A percentile compares a stretch with the other conserved stretches of the same genome.
These are phyloP conservation scores for Synchiropus splendidus DNA, from an alignment of 2,113 vertebrate genomes.

Conservation along the genomic window DNA sequence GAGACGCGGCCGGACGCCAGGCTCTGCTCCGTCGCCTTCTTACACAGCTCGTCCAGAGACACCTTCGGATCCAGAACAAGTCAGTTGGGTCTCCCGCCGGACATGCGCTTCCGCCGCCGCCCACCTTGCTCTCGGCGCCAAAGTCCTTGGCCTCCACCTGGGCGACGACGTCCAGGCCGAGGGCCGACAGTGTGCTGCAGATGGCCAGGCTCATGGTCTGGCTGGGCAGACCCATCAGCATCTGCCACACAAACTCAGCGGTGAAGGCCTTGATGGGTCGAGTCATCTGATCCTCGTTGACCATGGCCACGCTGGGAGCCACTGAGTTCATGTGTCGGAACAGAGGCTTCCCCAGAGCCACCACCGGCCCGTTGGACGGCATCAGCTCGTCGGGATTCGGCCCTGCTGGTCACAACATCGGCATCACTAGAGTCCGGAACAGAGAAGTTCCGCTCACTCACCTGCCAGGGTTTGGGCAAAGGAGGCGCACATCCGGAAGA, in stretches of 20 bases:
- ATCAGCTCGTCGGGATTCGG: conserved; percentile 71
- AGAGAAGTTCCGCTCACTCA: conserved; percentile 48
- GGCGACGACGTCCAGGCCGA: conserved; percentile 85
- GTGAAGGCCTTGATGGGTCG: conserved; percentile 95
- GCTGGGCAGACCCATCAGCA: conserved; percentile 92
- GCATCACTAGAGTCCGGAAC: too few relatives aligned
- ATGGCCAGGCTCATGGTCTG: conserved; percentile 85
- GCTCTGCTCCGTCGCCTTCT: conserved; percentile 89
- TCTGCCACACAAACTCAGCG: conserved; percentile 90
- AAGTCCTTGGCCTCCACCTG: conserved; percentile 97
- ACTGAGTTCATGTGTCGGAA: conserved; percentile 69
- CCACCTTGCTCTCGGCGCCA: conserved; percentile 83
- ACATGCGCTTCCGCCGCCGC: neutral
- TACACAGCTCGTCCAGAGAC: conserved; percentile 90
- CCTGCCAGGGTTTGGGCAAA: conserved; percentile 91
- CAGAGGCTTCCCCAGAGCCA: conserved; percentile 73
- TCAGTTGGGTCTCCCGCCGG: neutral
- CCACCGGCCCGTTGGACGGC: conserved; percentile 80
- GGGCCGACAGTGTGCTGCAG: conserved; percentile 87
- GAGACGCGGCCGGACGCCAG: conserved; percentile 80
- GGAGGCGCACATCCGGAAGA: conserved; percentile 87
- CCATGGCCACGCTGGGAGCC: conserved; percentile 54
- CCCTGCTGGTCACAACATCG: neutral
- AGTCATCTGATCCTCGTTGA: conserved; percentile 94
- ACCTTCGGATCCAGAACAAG: conserved; percentile 54